Conservation (phyloP, 1,140 invertebrate genomes). For the Drosophila sechellia region DNA sequence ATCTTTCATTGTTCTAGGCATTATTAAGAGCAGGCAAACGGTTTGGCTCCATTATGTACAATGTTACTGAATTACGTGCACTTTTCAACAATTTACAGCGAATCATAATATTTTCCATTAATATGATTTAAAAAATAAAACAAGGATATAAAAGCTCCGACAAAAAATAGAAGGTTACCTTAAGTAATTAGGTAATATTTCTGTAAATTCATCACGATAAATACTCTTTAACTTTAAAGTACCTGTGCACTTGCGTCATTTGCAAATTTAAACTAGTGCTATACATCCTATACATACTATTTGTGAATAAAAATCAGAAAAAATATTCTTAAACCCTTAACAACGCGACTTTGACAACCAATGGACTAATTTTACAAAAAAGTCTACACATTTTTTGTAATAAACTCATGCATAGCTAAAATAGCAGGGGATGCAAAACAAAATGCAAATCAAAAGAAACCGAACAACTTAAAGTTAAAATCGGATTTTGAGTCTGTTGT, state of each 20-base stretch:
- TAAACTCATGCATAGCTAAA: conserved; percentile 22
- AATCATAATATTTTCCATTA: background rate
- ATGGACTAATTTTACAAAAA: background rate
- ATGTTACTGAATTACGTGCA: conserved; percentile 35
- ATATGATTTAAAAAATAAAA: background rate
- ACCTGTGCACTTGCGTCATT: background rate
- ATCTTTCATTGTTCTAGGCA: conserved; percentile 34
- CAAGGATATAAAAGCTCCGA: background rate
- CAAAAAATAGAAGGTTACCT: background rate
- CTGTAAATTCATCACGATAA: no score
- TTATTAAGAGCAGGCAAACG: conserved; percentile 21
- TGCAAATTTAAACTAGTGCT: background rate
- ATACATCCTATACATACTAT: background rate
- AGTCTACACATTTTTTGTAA: background rate
- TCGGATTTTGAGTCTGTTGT: conserved; percentile 25
- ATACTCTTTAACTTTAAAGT: no score
- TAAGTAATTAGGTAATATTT: background rate
- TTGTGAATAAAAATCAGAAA: background rate
- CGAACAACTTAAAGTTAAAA: conserved; percentile 5
- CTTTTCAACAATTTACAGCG: conserved; percentile 13
- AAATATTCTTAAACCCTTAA: no score
- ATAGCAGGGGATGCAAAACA: conserved; percentile 18
- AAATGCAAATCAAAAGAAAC: conserved; percentile 31
- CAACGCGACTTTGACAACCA: no score
- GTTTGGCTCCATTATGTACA: conserved; percentile 33